Conservation (phyloP, 1,140 invertebrate species). For the Neomicropteryx cornuta region DNA sequence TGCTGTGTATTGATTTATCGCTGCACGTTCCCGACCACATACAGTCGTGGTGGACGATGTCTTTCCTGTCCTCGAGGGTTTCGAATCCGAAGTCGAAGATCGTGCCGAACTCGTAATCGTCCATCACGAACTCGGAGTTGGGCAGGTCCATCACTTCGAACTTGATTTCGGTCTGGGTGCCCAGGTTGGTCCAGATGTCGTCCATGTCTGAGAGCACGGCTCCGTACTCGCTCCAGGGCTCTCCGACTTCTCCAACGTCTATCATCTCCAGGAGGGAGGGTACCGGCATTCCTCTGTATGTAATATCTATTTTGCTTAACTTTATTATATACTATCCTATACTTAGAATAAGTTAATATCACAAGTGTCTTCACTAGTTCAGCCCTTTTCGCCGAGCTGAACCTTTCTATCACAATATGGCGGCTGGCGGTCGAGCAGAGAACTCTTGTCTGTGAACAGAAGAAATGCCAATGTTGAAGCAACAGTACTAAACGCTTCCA, state of each 20-base stretch:
- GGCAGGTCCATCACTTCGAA: conserved; percentile 28
- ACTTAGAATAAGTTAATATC: conserved; percentile 36
- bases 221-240: conserved; percentile 13
- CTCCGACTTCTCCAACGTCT: conserved; percentile 22
- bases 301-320: conserved; percentile 25
- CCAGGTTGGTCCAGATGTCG: conserved; percentile 32
- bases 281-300: conserved; percentile 22
- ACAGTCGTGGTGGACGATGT: conserved; percentile 37
- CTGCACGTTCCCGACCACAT: conserved; percentile 37
- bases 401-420: conserved; percentile 30
- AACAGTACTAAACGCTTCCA: too few relatives aligned
- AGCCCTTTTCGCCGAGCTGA: conserved; percentile 33
- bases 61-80: conserved; percentile 26
- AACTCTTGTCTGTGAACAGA: too few relatives aligned
- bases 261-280: conserved; percentile 29
- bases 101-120: conserved; percentile 20
- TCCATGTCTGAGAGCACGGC: conserved; percentile 27
- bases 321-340: conserved; percentile 35
- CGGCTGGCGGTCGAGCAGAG: too few relatives aligned
- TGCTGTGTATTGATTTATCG: conserved; percentile 24
- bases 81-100: conserved; percentile 28
- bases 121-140: conserved; percentile 19
- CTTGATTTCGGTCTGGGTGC: conserved; percentile 30
- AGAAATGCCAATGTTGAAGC: too few relatives aligned
- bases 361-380: conserved; percentile 38